A percentile compares a stretch with the other conserved stretches of the same genome.
phyloP scores from a whole-genome alignment of 2,113 vertebrate genomes.

The Myotis lucifugus region DNA sequence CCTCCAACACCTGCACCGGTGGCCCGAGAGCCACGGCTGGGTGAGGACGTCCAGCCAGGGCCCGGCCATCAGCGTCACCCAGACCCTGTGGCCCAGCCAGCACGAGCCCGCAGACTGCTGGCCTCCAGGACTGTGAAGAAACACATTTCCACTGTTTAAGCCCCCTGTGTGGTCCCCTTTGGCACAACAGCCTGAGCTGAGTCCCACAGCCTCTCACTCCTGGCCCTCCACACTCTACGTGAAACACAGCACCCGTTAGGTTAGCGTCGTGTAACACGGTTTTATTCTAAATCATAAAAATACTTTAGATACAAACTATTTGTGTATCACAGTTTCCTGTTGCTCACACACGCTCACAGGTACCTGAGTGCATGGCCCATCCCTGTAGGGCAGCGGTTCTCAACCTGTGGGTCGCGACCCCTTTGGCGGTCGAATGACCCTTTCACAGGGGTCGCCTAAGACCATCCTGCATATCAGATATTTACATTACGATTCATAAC shows the following conservation, averaged over 20 bases:
- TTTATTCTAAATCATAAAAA: not conserved
- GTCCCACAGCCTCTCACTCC: not conserved
- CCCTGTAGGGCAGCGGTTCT: not conserved
- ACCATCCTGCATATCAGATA: too few relatives aligned
- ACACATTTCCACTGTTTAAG: too few relatives aligned
- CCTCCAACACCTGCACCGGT: not conserved
- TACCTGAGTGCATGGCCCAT: fast-evolving
- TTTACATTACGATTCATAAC: too few relatives aligned
- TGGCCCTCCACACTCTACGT: not conserved
- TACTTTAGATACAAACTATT: not conserved
- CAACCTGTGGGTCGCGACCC: too few relatives aligned
- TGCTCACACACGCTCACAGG: not conserved
- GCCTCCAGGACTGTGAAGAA: not conserved
- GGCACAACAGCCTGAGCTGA: fast-evolving
- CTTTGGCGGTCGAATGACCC: too few relatives aligned
- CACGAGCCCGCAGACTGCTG: fast-evolving
- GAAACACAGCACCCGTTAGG: not conserved
- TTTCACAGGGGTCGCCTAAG: too few relatives aligned
- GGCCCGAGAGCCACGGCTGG: fast-evolving
- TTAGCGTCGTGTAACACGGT: not conserved
- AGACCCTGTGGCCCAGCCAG: not conserved
- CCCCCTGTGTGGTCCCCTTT: fast-evolving
- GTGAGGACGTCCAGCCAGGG: not conserved
- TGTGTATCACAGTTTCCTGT: too few relatives aligned
- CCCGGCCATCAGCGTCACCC: too few relatives aligned